Base-by-base conservation (phyloP, 2,113 vertebrate genomes). In the Lasiurus borealis region DNA sequence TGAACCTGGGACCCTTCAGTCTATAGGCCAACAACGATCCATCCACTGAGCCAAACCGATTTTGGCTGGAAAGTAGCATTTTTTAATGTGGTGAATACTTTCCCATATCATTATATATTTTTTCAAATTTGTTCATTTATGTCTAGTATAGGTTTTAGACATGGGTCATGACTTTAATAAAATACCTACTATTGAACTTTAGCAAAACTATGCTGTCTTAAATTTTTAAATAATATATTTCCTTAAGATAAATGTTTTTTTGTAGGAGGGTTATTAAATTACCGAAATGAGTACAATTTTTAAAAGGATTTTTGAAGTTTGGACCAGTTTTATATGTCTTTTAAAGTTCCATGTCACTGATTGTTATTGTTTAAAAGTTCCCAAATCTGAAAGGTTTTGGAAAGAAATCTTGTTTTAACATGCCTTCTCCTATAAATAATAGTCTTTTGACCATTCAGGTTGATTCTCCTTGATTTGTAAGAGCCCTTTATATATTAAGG, bases 291-390 rank as follows among this genome's bases (percentile, higher is more conserved):
- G 1, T 29, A 44, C 6, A 9, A 1, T 34, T 48, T 85, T 86
- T 80, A 6, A 73, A 68, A 66, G 8, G 21, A 46, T 52, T 73
- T 94, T 64, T 59, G 14, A 87, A 84, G 52, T 94, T 69, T 69
- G 50, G 80, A 23, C 16, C 12, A 52, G 29, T 80, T 73, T 25
- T 88, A n/a, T 50, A 18, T 73, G 88, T 85, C 71, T 82, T 40
- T 82, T 21, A 93, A 81, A 93, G 11, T 82, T 75, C 15, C 9
- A 11, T 46, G 40, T n/a, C 73, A 57, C 64, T 34, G 2, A 25
- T 14, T 80, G 15, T 87, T 93, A 25, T 72, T 50, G 83, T 93
- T 85, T 85, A 72, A 46, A 34, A 52, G 27, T 66, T 89, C n/a
- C 62, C 29, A 46, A 18, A 85, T 31, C 80, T 66, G 16, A 34